Evolutionary conservation across 2,888 invertebrate species (phyloP).

Genomic region (Nemurella pictetii): DNA sequence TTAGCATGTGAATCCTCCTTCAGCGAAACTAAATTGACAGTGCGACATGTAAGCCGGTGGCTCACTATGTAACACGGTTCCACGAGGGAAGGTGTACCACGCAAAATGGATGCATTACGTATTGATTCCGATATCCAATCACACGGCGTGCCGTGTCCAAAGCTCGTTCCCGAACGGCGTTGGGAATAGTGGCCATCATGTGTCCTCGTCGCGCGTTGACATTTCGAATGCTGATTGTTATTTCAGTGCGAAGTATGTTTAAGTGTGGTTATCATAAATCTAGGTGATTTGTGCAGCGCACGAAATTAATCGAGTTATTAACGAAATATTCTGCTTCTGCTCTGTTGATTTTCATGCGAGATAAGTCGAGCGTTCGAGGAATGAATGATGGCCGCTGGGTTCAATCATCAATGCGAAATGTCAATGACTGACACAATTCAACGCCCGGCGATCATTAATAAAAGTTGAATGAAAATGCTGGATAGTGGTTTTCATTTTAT

Average conservation of each 20-base stretch:
- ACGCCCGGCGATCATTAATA: background rate
- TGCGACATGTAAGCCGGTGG: background rate
- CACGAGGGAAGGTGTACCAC: background rate
- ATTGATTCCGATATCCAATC: background rate
- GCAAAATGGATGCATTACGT: background rate
- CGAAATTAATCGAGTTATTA: background rate
- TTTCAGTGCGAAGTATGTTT: conserved; percentile 16
- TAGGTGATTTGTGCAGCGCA: background rate
- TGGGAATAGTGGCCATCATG: background rate
- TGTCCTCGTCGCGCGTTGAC: background rate
- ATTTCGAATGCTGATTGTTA: background rate
- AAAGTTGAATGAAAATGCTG: background rate
- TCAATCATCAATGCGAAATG: background rate
- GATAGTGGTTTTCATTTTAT: background rate
- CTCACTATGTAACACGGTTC: too few relatives aligned
- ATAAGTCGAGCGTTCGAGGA: background rate
- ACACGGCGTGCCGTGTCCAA: background rate
- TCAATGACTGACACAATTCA: background rate
- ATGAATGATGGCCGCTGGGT: background rate
- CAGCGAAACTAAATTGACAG: background rate
- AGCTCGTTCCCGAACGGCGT: background rate
- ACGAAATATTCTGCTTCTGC: conserved; percentile 5
- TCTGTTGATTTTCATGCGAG: background rate
- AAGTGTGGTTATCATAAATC: background rate
- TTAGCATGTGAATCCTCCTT: background rate